Percentiles rank a stretch among this genome's conserved stretches.
Conservation (phyloP, 92 coral and sea anemone genomes). For the Chrysogorgia sp. region DNA sequence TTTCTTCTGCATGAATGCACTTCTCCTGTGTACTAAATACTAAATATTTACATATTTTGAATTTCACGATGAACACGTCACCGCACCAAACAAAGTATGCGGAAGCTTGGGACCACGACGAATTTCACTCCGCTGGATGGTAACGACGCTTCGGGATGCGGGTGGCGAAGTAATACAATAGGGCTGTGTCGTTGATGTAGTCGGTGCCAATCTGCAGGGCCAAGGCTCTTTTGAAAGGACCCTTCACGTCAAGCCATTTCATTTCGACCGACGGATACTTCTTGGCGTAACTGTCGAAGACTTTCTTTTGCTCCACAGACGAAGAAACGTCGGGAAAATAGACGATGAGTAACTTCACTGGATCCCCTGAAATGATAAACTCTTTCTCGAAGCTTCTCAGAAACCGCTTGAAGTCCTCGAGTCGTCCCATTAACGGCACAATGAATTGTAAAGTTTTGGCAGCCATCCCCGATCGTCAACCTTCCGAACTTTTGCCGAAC, state of each 20-base stretch:
- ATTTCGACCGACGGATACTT: slow-evolving; percentile 30
- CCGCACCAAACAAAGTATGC: too few species aligned
- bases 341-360: slow-evolving; percentile 32
- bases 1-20: too few species aligned
- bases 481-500: slow-evolving; percentile 21
- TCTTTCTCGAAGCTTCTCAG: slow-evolving; percentile 21
- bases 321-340: slow-evolving; percentile 29
- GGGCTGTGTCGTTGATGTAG: not conserved
- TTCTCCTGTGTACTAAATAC: too few species aligned
- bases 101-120: too few species aligned
- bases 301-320: slow-evolving; percentile 11
- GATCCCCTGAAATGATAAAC: slow-evolving; percentile 9
- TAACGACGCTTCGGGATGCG: too few species aligned
- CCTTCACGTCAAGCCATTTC: slow-evolving; percentile 35
- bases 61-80: too few species aligned
- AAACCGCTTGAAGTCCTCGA: slow-evolving; percentile 33
- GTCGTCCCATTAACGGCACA: slow-evolving; percentile 34
- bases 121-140: too few species aligned
- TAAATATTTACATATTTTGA: too few species aligned
- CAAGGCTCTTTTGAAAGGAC: slow-evolving; percentile 38
- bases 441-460: slow-evolving; percentile 12
- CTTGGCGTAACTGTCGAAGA: not conserved
- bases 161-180: slow-evolving; percentile 21
- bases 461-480: not conserved
- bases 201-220: slow-evolving; percentile 29